These are phyloP conservation scores for Athalia cordata DNA, from an alignment of 2,888 invertebrate species.

Conservation along the genomic window DNA sequence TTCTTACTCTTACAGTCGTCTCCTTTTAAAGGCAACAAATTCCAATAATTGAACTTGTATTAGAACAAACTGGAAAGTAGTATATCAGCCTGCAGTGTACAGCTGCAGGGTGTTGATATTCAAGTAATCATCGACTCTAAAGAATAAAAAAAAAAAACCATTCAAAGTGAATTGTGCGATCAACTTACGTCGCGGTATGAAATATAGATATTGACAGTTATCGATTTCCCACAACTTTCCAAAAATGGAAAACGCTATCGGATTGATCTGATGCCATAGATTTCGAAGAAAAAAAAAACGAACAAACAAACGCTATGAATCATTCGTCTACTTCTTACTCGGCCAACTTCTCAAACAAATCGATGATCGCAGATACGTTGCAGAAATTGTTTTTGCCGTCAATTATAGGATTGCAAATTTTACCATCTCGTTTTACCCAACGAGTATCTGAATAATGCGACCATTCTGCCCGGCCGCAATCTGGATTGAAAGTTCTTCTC, in stretches of 20 bases:
- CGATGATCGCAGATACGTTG: not conserved
- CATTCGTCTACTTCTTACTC: too few relatives aligned
- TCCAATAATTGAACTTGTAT: conserved; percentile 22
- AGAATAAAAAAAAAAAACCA: not conserved
- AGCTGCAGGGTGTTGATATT: not conserved
- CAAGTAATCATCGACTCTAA: not conserved
- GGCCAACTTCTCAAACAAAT: too few relatives aligned
- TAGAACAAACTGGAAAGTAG: conserved; percentile 36
- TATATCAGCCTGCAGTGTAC: not conserved
- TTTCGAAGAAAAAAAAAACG: too few relatives aligned
- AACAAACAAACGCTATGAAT: too few relatives aligned
- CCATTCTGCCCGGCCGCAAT: conserved; percentile 23
- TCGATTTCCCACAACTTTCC: not conserved
- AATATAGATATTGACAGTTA: too few relatives aligned
- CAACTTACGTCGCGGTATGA: not conserved
- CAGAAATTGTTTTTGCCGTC: not conserved
- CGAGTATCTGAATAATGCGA: conserved; percentile 13
- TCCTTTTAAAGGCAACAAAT: conserved; percentile 28
- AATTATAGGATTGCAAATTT: not conserved
- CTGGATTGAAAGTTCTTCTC: conserved; percentile 22
- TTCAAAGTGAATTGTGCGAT: conserved; percentile 26
- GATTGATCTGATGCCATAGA: too few relatives aligned
- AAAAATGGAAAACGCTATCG: too few relatives aligned
- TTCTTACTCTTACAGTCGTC: conserved; percentile 3
- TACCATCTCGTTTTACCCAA: conserved; percentile 5